A percentile compares a stretch with the other conserved stretches of the same genome.
phyloP scores from a whole-genome alignment of 1,140 invertebrate species.

The Branchinecta lindahli region DNA sequence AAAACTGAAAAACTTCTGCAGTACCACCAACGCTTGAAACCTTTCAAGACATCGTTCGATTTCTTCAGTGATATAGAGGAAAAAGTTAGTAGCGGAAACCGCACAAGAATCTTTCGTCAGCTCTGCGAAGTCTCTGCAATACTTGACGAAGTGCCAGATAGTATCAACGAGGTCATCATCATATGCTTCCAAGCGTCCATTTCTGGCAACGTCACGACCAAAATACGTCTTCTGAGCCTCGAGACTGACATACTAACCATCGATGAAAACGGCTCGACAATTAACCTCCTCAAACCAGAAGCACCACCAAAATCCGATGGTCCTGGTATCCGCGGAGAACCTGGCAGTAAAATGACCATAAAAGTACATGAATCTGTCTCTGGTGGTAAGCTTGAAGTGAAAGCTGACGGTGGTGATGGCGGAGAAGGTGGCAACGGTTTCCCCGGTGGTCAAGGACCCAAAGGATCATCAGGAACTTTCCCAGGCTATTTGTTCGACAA shows the following conservation, averaged over 20 bases:
- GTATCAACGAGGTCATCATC: not conserved
- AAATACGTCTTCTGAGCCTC: not conserved
- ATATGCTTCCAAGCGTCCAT: not conserved
- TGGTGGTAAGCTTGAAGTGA: not conserved
- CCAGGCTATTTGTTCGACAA: too few relatives aligned
- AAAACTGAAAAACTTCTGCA: too few relatives aligned
- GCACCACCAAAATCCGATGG: not conserved
- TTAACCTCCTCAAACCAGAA: not conserved
- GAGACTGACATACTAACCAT: not conserved
- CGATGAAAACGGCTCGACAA: not conserved
- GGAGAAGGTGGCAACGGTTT: not conserved
- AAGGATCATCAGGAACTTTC: too few relatives aligned
- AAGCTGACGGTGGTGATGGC: not conserved
- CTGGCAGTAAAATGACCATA: not conserved
- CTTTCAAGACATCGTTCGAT: too few relatives aligned
- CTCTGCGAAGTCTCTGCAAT: not conserved
- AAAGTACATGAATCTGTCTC: not conserved
- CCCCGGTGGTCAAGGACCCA: not conserved
- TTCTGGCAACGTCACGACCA: not conserved
- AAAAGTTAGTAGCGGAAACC: too few relatives aligned
- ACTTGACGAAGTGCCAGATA: not conserved
- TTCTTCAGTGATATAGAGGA: too few relatives aligned
- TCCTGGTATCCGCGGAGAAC: not conserved
- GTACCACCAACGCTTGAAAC: too few relatives aligned
- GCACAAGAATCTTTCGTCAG: not conserved